Conservation (phyloP, 2,797 vertebrate species). For the Lithobates pipiens region DNA sequence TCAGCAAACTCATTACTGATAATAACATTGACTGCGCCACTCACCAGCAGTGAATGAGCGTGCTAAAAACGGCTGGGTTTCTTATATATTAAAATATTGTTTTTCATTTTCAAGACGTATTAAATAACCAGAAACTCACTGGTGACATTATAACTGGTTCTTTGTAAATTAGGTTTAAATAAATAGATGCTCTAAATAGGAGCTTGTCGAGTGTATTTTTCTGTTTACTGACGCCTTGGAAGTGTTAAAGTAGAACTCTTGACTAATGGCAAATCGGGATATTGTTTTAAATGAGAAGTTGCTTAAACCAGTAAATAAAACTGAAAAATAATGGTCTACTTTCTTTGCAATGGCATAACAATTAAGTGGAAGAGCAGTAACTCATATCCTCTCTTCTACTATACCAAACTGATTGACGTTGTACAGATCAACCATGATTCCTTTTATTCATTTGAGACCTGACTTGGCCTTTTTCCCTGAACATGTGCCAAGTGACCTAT, state of each 20-base stretch:
- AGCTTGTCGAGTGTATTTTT: conserved; percentile 12
- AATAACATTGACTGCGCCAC: conserved; percentile 44
- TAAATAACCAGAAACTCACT: conserved; percentile 43
- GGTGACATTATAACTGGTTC: conserved; percentile 1
- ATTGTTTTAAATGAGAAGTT: background rate
- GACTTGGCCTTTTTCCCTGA: no score
- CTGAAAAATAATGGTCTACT: background rate
- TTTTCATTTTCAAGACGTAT: conserved; percentile 42
- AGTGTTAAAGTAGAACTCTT: conserved; percentile 5
- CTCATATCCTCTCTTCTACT: background rate
- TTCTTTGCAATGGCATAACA: background rate
- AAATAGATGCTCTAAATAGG: conserved; percentile 34
- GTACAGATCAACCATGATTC: background rate
- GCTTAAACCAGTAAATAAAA: background rate
- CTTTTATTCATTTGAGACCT: no score
- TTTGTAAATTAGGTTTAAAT: conserved; percentile 50
- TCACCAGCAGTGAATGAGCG: conserved; percentile 27
- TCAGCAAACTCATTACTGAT: conserved; percentile 59
- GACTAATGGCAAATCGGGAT: background rate
- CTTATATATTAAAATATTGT: conserved; percentile 43
- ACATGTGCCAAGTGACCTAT: no score
- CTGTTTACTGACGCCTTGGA: background rate
- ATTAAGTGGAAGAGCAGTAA: background rate
- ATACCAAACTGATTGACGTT: background rate
- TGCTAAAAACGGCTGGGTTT: conserved; percentile 8